Percentiles rank a stretch among this genome's conserved stretches.
These are phyloP conservation scores for Yponomeuta malinellus DNA, from an alignment of 2,888 invertebrate genomes.

Conservation along the genomic window DNA sequence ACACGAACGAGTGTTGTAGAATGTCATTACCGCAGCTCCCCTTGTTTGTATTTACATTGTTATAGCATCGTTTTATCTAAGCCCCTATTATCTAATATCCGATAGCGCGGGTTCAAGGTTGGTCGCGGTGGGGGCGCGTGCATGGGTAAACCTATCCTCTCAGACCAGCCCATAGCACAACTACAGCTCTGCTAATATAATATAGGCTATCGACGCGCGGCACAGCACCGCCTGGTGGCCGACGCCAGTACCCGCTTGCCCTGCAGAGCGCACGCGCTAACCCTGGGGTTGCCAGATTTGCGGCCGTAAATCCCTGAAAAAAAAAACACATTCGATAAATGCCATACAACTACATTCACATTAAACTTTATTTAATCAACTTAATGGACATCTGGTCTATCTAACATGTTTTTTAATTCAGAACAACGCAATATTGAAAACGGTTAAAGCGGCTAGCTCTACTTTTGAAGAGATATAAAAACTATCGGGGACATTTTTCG, in stretches of 20 bases:
- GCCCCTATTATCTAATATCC: slow-evolving; percentile 54
- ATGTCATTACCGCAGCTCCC: neutral
- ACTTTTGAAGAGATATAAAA: too few species aligned
- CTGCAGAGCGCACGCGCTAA: slow-evolving; percentile 59
- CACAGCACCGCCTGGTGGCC: slow-evolving; percentile 57
- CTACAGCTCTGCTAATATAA: neutral
- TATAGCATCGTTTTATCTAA: slow-evolving; percentile 44
- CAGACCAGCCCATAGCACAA: neutral
- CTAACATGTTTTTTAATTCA: too few species aligned
- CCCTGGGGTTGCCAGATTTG: neutral
- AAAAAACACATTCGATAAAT: too few species aligned
- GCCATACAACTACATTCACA: too few species aligned
- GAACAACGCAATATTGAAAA: too few species aligned
- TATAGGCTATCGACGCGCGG: neutral
- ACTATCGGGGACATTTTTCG: too few species aligned
- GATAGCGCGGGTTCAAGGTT: slow-evolving; percentile 67
- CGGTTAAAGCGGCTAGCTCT: too few species aligned
- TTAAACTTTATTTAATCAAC: too few species aligned
- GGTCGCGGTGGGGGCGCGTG: slow-evolving; percentile 25
- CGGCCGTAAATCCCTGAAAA: too few species aligned
- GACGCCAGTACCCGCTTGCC: slow-evolving; percentile 43
- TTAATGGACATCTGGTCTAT: too few species aligned
- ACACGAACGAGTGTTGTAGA: neutral
- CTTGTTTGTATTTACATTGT: slow-evolving; percentile 24
- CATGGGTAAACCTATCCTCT: neutral